Conservation (phyloP, 2,888 invertebrate species). For the Sepioteuthis lessoniana region DNA sequence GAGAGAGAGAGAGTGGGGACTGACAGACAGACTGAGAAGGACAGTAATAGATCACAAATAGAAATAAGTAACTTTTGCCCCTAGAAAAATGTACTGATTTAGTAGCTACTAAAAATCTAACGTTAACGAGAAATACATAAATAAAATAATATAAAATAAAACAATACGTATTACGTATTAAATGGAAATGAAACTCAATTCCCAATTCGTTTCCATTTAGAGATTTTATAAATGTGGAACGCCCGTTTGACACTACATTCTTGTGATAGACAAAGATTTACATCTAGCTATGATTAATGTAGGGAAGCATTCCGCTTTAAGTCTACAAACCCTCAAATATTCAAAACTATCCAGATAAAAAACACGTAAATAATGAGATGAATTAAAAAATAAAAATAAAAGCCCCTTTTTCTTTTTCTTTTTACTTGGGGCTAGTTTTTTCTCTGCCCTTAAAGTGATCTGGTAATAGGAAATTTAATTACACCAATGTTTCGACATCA, state of each 20-base stretch:
- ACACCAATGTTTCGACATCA: not conserved
- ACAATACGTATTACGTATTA: not conserved
- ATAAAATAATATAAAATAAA: too few relatives aligned
- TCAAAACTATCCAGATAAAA: not conserved
- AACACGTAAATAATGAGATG: too few relatives aligned
- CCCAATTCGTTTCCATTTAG: not conserved
- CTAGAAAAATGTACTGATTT: not conserved
- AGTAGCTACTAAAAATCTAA: not conserved
- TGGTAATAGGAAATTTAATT: constrained; percentile 33
- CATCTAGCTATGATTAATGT: not conserved
- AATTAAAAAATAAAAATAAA: not conserved
- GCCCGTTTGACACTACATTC: not conserved
- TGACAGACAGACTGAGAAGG: too few relatives aligned
- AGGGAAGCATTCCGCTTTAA: not conserved
- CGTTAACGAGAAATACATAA: not conserved
- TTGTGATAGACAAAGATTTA: not conserved
- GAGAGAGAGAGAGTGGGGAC: too few relatives aligned
- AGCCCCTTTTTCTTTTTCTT: not conserved
- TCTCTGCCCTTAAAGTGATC: not conserved
- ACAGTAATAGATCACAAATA: not conserved
- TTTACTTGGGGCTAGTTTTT: not conserved
- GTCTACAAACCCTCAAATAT: not conserved
- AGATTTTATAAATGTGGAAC: not conserved
- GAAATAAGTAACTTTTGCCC: not conserved
- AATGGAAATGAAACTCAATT: not conserved